Conservation (phyloP, 2,797 vertebrate species). For the Acanthis flammea region DNA sequence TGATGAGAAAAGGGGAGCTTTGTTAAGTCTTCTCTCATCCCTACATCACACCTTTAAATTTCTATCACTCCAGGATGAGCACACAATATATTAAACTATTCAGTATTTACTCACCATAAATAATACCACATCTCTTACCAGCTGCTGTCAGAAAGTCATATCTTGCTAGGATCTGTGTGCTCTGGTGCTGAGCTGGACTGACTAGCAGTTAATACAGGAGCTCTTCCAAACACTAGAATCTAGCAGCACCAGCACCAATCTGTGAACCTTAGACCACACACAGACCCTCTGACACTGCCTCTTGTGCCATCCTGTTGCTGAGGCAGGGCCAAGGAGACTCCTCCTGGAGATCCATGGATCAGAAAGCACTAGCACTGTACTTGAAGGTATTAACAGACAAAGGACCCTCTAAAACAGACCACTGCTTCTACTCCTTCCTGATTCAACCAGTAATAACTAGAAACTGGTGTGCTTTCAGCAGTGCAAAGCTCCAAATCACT, state of each 20-base stretch:
- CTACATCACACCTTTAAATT: background rate
- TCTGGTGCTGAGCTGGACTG: background rate
- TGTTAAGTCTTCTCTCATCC: background rate
- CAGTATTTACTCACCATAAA: background rate
- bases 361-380: background rate
- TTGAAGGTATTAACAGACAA: background rate
- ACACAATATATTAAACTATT: background rate
- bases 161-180: background rate
- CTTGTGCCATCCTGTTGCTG: background rate
- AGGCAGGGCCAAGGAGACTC: background rate
- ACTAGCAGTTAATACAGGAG: background rate
- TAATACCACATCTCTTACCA: fast-evolving
- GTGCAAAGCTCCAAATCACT: background rate
- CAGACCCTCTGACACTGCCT: fast-evolving
- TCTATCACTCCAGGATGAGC: background rate
- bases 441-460: background rate
- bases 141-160: background rate
- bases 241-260: background rate
- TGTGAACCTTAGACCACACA: background rate
- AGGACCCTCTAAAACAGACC: background rate
- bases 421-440: background rate
- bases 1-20: background rate
- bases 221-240: background rate
- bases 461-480: background rate
- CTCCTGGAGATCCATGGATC: background rate